phyloP scores from a whole-genome alignment of 2,888 invertebrate species.

The Amorpha juglandis region DNA sequence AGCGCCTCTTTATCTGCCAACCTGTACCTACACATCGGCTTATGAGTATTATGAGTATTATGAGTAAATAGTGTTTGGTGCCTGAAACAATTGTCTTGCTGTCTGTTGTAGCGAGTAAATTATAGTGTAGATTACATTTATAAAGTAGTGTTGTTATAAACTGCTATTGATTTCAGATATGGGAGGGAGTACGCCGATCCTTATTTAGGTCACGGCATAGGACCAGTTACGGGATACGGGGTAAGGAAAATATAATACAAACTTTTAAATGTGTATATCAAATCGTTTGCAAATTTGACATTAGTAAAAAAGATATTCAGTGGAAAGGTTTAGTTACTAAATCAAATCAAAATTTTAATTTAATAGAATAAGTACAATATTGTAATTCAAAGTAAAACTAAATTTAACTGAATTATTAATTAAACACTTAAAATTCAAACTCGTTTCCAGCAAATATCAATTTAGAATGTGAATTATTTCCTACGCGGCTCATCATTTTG shows the following conservation, averaged over 20 bases:
- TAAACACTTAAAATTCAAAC: too few species aligned
- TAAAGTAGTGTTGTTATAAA: background rate
- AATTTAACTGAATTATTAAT: too few species aligned
- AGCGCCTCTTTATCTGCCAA: background rate
- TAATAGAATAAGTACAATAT: too few species aligned
- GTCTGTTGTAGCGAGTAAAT: background rate
- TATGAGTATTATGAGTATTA: background rate
- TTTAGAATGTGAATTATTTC: background rate
- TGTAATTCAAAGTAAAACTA: too few species aligned
- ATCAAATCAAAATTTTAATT: too few species aligned
- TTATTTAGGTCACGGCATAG: conserved; percentile 97
- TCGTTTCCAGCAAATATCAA: background rate
- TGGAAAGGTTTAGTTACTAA: too few species aligned
- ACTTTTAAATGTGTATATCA: too few species aligned
- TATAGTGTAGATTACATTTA: background rate
- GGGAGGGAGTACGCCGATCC: conserved; percentile 97
- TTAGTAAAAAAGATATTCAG: too few species aligned
- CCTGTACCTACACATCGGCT: background rate
- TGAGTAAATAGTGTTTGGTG: background rate
- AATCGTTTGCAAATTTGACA: too few species aligned
- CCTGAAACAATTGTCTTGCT: background rate
- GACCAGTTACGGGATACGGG: conserved; percentile 98
- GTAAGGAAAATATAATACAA: conserved; percentile 82
- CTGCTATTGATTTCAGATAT: conserved; percentile 84
- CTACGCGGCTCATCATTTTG: conserved; percentile 2